These are phyloP conservation scores for Ophion obscuratus DNA, from an alignment of 2,888 invertebrate genomes.

Conservation along the genomic window DNA sequence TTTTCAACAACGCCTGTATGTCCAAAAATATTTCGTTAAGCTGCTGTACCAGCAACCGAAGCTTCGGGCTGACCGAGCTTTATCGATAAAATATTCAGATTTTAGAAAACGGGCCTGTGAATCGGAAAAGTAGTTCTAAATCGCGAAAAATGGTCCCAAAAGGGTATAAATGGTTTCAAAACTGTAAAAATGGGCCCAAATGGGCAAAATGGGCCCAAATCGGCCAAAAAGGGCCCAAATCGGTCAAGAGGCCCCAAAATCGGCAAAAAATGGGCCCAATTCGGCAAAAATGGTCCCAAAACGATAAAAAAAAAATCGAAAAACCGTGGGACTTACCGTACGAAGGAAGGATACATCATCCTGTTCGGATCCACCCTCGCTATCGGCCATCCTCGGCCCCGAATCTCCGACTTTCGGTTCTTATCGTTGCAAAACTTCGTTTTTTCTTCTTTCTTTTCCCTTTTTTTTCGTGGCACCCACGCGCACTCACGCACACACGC, in stretches of 20 bases:
- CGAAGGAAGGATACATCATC: conserved; percentile 99
- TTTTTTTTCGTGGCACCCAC: conserved; percentile 13
- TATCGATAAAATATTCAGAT: not conserved
- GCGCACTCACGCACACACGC: conserved; percentile 42
- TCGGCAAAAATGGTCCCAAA: not conserved
- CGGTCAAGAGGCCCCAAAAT: not conserved
- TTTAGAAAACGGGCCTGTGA: not conserved
- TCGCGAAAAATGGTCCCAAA: too few species aligned
- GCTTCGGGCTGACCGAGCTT: not conserved
- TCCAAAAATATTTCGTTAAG: not conserved
- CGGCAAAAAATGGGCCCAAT: not conserved
- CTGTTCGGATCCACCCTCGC: conserved; percentile 98
- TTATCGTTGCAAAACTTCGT: conserved; percentile 19
- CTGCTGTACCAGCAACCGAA: too few species aligned
- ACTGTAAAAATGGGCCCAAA: too few species aligned
- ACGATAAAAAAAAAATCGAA: not conserved
- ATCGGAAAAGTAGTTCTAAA: not conserved
- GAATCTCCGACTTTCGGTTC: conserved; percentile 32
- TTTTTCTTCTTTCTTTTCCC: not conserved
- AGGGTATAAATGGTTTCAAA: too few species aligned
- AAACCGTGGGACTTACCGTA: conserved; percentile 90
- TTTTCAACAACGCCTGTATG: not conserved
- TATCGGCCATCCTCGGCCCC: conserved; percentile 91
- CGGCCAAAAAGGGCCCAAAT: too few species aligned
- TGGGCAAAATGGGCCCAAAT: too few species aligned